phyloP scores from a whole-genome alignment of 2,113 vertebrate species.

The Phalacrocorax aristotelis region DNA sequence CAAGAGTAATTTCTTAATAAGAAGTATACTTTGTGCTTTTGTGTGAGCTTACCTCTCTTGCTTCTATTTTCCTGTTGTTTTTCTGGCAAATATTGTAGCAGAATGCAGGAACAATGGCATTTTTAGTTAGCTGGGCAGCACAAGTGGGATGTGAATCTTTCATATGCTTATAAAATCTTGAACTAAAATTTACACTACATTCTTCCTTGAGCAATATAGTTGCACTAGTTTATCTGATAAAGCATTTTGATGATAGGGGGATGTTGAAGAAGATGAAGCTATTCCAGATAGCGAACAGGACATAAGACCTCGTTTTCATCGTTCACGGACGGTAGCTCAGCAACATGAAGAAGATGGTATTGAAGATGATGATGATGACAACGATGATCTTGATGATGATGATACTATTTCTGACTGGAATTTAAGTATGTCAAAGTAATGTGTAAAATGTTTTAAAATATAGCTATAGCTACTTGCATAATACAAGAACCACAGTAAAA shows the following conservation, averaged over 20 bases:
- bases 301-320: slow-evolving; percentile 92
- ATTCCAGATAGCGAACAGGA: slow-evolving; percentile 95
- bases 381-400: slow-evolving; percentile 84
- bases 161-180: neutral
- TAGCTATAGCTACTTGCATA: neutral
- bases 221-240: neutral
- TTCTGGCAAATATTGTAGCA: neutral
- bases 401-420: slow-evolving; percentile 97
- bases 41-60: neutral
- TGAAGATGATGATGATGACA: slow-evolving; percentile 84
- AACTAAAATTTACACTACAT: neutral
- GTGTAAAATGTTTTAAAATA: neutral
- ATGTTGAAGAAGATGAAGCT: slow-evolving; percentile 92
- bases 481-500: neutral
- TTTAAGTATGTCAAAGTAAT: slow-evolving; percentile 80
- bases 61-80: neutral
- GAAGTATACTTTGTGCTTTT: neutral
- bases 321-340: slow-evolving; percentile 91
- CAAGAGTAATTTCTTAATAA: neutral
- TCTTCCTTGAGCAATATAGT: neutral
- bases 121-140: neutral
- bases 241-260: slow-evolving; percentile 76
- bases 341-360: slow-evolving; percentile 89
- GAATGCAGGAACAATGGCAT: neutral
- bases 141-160: neutral